These are phyloP conservation scores for Argopecten irradians DNA, from an alignment of 1,140 invertebrate species.

Conservation along the genomic window DNA sequence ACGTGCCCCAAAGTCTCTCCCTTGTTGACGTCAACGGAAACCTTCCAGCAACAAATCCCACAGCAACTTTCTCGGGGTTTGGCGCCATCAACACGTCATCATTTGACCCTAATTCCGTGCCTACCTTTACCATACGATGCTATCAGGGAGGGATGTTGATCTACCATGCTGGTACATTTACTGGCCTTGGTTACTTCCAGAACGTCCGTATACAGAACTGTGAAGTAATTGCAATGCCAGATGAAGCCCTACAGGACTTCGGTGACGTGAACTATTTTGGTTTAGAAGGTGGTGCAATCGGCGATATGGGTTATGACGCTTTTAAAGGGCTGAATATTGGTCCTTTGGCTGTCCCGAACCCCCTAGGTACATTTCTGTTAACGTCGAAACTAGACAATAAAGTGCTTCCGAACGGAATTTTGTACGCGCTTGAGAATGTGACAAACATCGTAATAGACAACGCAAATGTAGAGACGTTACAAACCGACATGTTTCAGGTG, in stretches of 20 bases:
- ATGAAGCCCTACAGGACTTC: not conserved
- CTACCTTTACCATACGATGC: not conserved
- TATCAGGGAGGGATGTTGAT: not conserved
- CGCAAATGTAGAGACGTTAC: not conserved
- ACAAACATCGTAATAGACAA: not conserved
- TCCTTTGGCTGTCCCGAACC: not conserved
- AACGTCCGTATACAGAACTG: not conserved
- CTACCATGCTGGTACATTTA: not conserved
- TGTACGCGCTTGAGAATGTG: not conserved
- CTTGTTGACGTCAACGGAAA: not conserved
- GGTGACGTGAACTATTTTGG: not conserved
- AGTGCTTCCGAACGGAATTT: not conserved
- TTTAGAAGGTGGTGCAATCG: not conserved
- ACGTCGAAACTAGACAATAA: not conserved
- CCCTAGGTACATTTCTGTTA: not conserved
- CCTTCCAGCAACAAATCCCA: not conserved
- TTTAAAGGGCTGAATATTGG: not conserved
- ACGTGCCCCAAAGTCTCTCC: not conserved
- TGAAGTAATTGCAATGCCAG: not conserved
- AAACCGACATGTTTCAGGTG: not conserved
- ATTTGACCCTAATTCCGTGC: not conserved
- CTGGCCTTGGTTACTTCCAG: not conserved
- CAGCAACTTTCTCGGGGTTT: not conserved
- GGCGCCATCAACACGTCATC: not conserved
- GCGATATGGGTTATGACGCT: not conserved